Evolutionary conservation across 1,140 invertebrate species (phyloP).

Genomic region (Leptestheria dahalacensis): DNA sequence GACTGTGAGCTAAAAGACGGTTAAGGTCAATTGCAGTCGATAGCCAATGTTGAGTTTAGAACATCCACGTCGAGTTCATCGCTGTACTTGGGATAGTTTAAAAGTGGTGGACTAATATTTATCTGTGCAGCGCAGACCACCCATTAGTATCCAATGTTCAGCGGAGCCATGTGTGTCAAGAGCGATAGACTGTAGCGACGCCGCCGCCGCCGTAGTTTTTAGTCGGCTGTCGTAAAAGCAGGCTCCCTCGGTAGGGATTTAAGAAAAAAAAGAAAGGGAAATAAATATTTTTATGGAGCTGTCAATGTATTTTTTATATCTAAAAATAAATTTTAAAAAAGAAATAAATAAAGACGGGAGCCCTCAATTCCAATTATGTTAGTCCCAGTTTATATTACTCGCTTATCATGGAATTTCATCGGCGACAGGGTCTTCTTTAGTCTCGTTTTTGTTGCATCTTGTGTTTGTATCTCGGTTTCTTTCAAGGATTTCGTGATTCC

Average conservation of each 20-base stretch:
- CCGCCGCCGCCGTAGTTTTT: background rate
- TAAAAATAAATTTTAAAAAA: no score
- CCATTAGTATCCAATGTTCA: no score
- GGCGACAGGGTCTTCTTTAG: no score
- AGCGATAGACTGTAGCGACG: background rate
- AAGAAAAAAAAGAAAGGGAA: no score
- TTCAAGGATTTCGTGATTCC: no score
- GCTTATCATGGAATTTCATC: no score
- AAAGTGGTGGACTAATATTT: background rate
- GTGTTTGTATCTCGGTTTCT: no score
- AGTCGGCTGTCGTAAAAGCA: background rate
- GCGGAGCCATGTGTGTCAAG: background rate
- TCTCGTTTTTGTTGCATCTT: background rate
- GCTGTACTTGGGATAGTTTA: background rate
- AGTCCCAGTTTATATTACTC: no score
- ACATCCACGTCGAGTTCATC: no score
- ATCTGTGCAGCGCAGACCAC: background rate
- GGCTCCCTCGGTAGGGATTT: no score
- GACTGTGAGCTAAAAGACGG: background rate
- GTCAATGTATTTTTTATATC: no score
- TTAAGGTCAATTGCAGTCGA: background rate
- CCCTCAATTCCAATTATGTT: background rate
- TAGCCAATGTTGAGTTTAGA: background rate
- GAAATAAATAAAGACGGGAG: background rate
- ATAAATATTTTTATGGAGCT: background rate